These are phyloP conservation scores for Augochlora pura DNA, from an alignment of 1,140 invertebrate genomes.

Conservation along the genomic window DNA sequence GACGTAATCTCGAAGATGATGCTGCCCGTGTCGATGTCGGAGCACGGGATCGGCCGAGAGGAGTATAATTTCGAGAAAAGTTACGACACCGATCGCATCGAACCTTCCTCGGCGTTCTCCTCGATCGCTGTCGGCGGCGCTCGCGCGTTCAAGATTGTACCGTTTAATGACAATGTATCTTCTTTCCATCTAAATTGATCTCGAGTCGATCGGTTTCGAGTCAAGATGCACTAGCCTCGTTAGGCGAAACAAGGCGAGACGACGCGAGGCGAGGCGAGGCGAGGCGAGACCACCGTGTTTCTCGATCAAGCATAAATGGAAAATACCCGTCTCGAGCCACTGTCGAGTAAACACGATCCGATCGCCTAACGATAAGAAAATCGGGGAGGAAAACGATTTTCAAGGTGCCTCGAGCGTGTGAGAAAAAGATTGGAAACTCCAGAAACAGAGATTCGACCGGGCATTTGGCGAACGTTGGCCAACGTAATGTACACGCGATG, in stretches of 20 bases:
- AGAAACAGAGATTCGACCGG: background rate
- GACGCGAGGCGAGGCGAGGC: too few relatives aligned
- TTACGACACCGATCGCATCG: background rate
- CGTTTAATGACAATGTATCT: background rate
- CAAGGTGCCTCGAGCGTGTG: too few relatives aligned
- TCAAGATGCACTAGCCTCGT: too few relatives aligned
- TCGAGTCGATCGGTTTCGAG: background rate
- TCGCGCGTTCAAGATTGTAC: background rate
- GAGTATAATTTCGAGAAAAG: conserved; percentile 3
- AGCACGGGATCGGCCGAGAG: background rate
- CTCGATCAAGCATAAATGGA: too few relatives aligned
- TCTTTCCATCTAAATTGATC: background rate
- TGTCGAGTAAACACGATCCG: too few relatives aligned
- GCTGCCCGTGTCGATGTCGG: background rate
- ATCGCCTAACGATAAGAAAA: too few relatives aligned
- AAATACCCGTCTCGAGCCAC: too few relatives aligned
- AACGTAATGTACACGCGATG: conserved; percentile 28
- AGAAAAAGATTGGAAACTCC: background rate
- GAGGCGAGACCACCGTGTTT: too few relatives aligned
- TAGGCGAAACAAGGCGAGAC: too few relatives aligned
- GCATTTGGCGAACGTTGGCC: background rate
- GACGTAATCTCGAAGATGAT: conserved; percentile 31
- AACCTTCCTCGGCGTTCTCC: background rate
- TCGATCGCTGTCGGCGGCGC: background rate
- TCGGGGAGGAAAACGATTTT: too few relatives aligned